Evolutionary conservation across 2,797 vertebrate species (phyloP).

Genomic region (Phataginus tricuspis): DNA sequence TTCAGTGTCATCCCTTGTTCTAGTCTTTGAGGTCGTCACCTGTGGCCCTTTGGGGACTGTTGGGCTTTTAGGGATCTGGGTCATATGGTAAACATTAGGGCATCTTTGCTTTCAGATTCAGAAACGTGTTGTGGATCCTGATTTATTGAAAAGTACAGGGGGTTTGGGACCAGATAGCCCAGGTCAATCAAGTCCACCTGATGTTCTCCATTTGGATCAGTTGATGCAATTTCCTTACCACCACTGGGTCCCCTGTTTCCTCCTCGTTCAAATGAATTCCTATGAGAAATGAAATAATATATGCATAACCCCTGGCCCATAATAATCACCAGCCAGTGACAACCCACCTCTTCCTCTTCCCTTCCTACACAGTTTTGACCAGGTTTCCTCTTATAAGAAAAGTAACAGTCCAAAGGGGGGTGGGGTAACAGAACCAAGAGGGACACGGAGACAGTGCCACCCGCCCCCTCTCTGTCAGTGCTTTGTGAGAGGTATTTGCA

Average conservation of each 20-base stretch:
- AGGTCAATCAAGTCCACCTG: too few species aligned
- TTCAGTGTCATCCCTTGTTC: not conserved
- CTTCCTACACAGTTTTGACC: not conserved
- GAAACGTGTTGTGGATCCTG: not conserved
- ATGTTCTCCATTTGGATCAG: not conserved
- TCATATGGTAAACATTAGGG: not conserved
- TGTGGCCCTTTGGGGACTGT: not conserved
- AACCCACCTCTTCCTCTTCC: not conserved
- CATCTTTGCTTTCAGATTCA: not conserved
- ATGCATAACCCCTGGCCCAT: not conserved
- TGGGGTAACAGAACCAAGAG: not conserved
- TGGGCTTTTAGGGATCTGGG: not conserved
- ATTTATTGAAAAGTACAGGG: not conserved
- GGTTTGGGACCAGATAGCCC: not conserved
- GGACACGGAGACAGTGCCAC: not conserved
- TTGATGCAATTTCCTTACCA: not conserved
- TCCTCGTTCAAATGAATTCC: not conserved
- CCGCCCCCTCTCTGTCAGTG: not conserved
- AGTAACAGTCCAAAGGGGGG: not conserved
- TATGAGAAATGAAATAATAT: not conserved
- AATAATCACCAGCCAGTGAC: not conserved
- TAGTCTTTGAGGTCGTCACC: not conserved
- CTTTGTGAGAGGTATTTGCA: not conserved
- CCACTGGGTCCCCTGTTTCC: not conserved
- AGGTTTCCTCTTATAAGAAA: not conserved